Conservation (phyloP, 2,888 invertebrate genomes). For the Girardia tigrina region DNA sequence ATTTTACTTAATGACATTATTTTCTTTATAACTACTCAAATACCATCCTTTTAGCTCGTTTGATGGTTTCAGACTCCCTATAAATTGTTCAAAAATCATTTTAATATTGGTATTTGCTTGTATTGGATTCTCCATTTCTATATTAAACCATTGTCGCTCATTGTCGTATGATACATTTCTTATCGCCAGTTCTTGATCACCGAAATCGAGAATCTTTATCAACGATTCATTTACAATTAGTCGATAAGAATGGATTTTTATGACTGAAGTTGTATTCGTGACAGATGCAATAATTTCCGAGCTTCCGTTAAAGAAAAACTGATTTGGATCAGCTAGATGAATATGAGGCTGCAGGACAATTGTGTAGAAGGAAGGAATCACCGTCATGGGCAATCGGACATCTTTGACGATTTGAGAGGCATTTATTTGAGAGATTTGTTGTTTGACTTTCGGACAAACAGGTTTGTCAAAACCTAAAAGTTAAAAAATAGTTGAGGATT, state of each 20-base stretch:
- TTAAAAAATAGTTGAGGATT: too few relatives aligned
- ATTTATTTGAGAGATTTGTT: too few relatives aligned
- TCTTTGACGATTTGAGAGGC: too few relatives aligned
- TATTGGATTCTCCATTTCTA: conserved; percentile 12
- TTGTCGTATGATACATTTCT: conserved; percentile 52
- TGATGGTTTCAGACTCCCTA: conserved; percentile 30
- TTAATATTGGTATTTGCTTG: neutral
- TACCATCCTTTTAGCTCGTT: conserved; percentile 33
- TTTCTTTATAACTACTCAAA: conserved; percentile 31
- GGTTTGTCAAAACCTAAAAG: too few relatives aligned
- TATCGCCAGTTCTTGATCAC: neutral
- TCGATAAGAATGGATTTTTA: conserved; percentile 41
- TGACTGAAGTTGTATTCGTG: conserved; percentile 38
- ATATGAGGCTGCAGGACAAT: conserved; percentile 42
- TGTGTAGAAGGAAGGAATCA: conserved; percentile 41
- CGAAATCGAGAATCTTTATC: neutral
- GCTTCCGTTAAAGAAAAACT: conserved; percentile 41
- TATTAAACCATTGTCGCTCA: conserved; percentile 33
- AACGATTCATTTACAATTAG: conserved; percentile 38
- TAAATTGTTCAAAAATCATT: conserved; percentile 10
- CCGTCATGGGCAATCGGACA: conserved; percentile 41
- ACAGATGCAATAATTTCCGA: conserved; percentile 40
- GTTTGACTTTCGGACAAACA: too few relatives aligned
- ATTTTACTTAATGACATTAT: conserved; percentile 28
- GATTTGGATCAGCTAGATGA: conserved; percentile 39